Percentiles rank a stretch among this genome's conserved stretches.
These are phyloP conservation scores for Gobiocypris rarus DNA, from an alignment of 2,113 vertebrate genomes.

Conservation along the genomic window DNA sequence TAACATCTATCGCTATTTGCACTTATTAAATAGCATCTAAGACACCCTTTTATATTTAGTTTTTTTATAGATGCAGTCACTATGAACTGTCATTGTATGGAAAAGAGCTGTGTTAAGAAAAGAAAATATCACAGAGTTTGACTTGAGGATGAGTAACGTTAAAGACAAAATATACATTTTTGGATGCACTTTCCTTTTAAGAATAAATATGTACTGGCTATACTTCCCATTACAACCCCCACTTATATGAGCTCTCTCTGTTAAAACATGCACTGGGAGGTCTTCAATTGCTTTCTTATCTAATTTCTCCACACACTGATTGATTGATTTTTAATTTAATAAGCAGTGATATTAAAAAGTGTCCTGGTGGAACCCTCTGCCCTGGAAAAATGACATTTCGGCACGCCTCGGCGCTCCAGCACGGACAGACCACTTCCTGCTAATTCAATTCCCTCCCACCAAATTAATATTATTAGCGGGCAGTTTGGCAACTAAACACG, in stretches of 20 bases:
- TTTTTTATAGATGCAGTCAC: not conserved
- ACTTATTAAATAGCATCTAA: no score
- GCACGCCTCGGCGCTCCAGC: slow-evolving; percentile 27
- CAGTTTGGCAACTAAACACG: slow-evolving; percentile 55
- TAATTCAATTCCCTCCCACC: slow-evolving; percentile 62
- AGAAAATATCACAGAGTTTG: not conserved
- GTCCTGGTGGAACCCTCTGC: not conserved
- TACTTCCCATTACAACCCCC: not conserved
- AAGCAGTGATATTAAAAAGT: slow-evolving; percentile 44
- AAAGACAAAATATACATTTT: not conserved
- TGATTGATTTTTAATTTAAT: slow-evolving; percentile 64
- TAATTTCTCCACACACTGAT: slow-evolving; percentile 51
- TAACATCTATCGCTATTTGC: no score
- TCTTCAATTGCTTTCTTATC: slow-evolving; percentile 52
- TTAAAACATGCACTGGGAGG: not conserved
- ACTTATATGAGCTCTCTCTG: not conserved
- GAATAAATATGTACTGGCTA: not conserved
- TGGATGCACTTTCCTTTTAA: not conserved
- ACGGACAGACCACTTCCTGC: slow-evolving; percentile 26
- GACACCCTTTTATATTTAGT: not conserved
- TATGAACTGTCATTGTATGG: not conserved
- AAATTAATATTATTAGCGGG: slow-evolving; percentile 67
- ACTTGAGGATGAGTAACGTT: not conserved
- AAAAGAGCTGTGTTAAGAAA: not conserved
- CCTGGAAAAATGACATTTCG: not conserved